Base-by-base conservation (phyloP, 64 coral and sea anemone species). In the Montipora foliosa region DNA sequence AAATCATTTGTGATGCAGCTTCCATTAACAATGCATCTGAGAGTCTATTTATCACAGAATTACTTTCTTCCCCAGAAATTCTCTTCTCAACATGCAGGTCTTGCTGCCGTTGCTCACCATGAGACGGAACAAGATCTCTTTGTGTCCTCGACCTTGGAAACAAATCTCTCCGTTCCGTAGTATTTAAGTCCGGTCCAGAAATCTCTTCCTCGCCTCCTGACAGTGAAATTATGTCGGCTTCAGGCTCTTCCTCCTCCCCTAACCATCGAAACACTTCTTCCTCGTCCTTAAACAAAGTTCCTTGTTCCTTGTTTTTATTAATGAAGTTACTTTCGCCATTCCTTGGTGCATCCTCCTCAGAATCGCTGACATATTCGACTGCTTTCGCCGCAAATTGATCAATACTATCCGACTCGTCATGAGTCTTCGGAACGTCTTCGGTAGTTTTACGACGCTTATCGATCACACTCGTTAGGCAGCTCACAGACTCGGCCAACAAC, bases 1-100 rank as follows among this genome's bases (percentile, higher is more conserved):
- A n/a, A 55, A 98, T 92, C 96, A 98, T 98, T 67, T 98, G 92
- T 4, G 96, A 84, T 0, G 91, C 93, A 14, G 96, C 96, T 84
- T 98, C 92, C 84, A 89, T 91, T 5, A 98, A 69, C 16, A 98
- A 64, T 44, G 88, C 84, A 17, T 98, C 96, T 12, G 96, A 98
- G 37, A 98, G 89, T 29, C 79, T 78, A 17, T 84, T 76, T 29
- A 90, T 85, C 16, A 98, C 45, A 46, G 59, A 62, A 15, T 95
- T 74, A 15, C 69, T 49, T 17, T 86, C 58, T 68, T 89, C 72
- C 45, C 70, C 72, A 5, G 0, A 24, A 20, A 51, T 77, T 60
- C 61, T 79, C 14, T 76, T 24, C 46, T 90, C 24, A 1, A 90
- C 66, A 37, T 17, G 49, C n/a, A 29, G 64, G 3, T 60, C 71